phyloP scores from a whole-genome alignment of 2,797 vertebrate genomes.

The Meda fulgida region DNA sequence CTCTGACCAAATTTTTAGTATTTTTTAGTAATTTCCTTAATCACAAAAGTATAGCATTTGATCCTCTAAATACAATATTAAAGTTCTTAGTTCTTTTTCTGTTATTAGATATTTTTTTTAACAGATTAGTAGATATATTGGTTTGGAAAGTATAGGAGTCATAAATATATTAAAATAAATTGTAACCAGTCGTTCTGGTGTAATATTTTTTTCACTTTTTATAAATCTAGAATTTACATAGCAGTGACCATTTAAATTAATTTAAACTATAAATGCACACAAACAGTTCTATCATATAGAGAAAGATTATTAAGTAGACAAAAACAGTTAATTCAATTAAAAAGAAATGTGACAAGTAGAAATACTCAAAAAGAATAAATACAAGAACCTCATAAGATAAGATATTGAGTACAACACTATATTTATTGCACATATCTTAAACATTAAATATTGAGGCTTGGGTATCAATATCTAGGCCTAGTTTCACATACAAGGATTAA shows the following conservation, averaged over 20 bases:
- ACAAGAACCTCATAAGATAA: not conserved
- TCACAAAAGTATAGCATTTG: no score
- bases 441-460: not conserved
- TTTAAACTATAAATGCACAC: not conserved
- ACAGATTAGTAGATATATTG: no score
- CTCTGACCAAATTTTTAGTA: no score
- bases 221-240: not conserved
- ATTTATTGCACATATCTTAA: not conserved
- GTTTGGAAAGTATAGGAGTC: not conserved
- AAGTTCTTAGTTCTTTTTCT: no score
- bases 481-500: no score
- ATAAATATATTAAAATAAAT: not conserved
- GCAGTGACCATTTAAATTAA: not conserved
- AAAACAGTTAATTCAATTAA: no score
- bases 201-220: not conserved
- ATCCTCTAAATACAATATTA: no score
- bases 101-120: no score
- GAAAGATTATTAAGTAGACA: not conserved
- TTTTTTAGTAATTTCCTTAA: not conserved
- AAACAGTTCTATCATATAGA: not conserved
- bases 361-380: not conserved
- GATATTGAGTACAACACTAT: not conserved
- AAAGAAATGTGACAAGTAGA: no score
- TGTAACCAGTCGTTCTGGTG: not conserved
- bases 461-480: not conserved